Base-by-base conservation (phyloP, 2,888 invertebrate genomes). In the Chromoteleia sp. region DNA sequence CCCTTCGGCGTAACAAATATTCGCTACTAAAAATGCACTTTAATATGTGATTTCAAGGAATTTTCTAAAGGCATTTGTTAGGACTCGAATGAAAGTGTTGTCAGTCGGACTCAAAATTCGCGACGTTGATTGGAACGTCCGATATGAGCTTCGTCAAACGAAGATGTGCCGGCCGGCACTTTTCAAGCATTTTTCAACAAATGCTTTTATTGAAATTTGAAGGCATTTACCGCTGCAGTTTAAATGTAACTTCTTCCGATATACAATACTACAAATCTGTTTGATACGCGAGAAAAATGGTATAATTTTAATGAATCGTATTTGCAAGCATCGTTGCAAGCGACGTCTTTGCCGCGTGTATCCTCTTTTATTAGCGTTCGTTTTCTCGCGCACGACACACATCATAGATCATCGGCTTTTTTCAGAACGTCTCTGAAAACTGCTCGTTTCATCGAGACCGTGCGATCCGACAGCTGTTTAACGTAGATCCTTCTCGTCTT, bases 371-470 rank as follows among this genome's bases (percentile, higher is more conserved):
- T 68, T 74, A 48, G 30, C 41, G 52, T 58, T 59, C 29, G 33
- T 61, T 54, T 52, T 21, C 45, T 15, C 33, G 14, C 30, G 25
- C 30, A 33, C 68, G 61, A 74, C 61, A 33, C 43, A 43, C 63
- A 74, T 77, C 81, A 80, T 85, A 84, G 81, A 85, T 86, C 84
- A 85, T 82, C 61, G 59, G 52, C 45, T 75, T 52, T 65, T 71
- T 81, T 70, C 10, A 19, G 17, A 33, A 17, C 50, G 21, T 43
- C 15, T 65, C 50, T 43, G 54, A 59, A 71, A 68, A 75, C 59
- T 63, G 82, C 63, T 85, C 68, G 74, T 74, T 82, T 84, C 82
- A 82, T 84, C 70, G 82, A 71, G 50, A 68, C 70, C 82, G 82
- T 85, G 84, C 58, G 85, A 85, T 81, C 81, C 45, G 21, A 33